Percentiles rank a stretch among this genome's conserved stretches.
phyloP scores from a whole-genome alignment of 23 tunicate genomes.

The Corella eumyota region DNA sequence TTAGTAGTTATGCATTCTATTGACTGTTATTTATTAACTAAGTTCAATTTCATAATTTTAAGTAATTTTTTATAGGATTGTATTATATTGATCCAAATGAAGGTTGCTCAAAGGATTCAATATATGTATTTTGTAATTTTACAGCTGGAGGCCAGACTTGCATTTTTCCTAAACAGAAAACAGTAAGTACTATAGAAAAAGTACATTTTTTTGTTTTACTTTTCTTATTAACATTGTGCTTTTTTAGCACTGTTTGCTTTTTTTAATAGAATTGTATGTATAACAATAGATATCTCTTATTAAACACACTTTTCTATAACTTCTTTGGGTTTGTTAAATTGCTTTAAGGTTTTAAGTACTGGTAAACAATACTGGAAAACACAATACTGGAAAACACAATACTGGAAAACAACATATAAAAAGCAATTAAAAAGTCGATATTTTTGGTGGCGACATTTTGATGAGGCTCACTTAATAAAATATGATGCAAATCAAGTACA shows the following conservation, averaged over 20 bases:
- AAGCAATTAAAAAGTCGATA: neutral
- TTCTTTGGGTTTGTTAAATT: too few relatives aligned
- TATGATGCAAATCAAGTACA: slow-evolving; percentile 14
- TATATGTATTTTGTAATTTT: slow-evolving; percentile 25
- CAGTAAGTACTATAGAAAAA: neutral
- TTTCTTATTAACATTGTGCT: too few relatives aligned
- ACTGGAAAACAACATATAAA: neutral
- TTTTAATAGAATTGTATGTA: neutral
- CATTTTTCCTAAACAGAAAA: slow-evolving; percentile 6
- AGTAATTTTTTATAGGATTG: slow-evolving; percentile 3
- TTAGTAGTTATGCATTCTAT: neutral
- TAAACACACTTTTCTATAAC: neutral
- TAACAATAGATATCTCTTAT: neutral
- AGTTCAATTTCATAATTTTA: neutral
- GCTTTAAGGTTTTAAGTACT: too few relatives aligned
- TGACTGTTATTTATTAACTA: neutral
- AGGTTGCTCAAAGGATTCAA: slow-evolving; percentile 22
- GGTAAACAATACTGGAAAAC: too few relatives aligned
- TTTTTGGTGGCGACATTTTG: slow-evolving; percentile 20
- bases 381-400: too few relatives aligned
- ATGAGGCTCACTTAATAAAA: slow-evolving; percentile 3
- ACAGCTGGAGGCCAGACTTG: slow-evolving; percentile 35
- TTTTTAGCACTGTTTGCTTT: neutral
- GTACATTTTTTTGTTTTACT: neutral
- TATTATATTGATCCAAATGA: slow-evolving; percentile 36